These are phyloP conservation scores for Plagiodera versicolora DNA, from an alignment of 2,888 invertebrate genomes.

Conservation along the genomic window DNA sequence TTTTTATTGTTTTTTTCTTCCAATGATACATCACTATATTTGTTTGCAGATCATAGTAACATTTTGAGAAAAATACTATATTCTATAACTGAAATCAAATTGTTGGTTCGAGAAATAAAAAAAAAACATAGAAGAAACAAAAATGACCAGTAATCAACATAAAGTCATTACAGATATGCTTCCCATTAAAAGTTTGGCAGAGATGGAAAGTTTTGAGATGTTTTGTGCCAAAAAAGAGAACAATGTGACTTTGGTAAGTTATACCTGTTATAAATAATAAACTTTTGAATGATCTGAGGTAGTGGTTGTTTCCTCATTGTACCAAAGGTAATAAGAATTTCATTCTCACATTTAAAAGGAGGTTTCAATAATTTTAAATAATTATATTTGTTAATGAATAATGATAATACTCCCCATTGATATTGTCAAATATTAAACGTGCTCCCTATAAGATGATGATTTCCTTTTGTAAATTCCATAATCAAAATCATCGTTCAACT, in stretches of 20 bases:
- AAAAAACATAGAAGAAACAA: background rate
- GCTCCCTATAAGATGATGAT: background rate
- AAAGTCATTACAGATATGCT: background rate
- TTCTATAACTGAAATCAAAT: background rate
- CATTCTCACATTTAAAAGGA: background rate
- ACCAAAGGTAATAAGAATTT: background rate
- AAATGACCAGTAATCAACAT: background rate
- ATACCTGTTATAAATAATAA: background rate
- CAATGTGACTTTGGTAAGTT: constrained; percentile 1
- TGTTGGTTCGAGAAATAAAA: background rate
- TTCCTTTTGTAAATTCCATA: background rate
- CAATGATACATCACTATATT: background rate
- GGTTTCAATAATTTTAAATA: background rate
- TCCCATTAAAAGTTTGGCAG: background rate
- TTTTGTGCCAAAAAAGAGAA: background rate
- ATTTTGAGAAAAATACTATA: background rate
- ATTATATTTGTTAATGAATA: background rate
- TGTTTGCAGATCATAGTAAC: background rate
- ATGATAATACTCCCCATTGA: background rate
- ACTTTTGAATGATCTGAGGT: background rate
- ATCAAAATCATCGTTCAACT: too few species aligned
- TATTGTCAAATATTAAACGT: background rate
- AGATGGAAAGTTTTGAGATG: background rate
- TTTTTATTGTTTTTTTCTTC: background rate
- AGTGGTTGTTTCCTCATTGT: background rate